Percentiles rank a stretch among this genome's conserved stretches.
Conservation (phyloP, 2,888 invertebrate genomes). For the Andrena minutula region DNA sequence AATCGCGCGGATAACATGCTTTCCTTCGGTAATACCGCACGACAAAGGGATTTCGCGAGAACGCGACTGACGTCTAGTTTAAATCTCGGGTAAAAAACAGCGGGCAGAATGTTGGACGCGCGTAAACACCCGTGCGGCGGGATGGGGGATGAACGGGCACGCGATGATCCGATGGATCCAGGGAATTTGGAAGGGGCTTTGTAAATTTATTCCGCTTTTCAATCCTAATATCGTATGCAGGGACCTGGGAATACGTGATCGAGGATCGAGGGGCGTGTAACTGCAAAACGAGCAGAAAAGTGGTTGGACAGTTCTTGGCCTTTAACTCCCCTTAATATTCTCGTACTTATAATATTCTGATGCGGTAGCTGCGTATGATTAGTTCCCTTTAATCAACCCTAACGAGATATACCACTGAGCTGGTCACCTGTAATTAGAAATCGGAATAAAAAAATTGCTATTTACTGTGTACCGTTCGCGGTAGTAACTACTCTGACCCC, state of each 20-base stretch:
- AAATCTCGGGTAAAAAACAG: conserved; percentile 39
- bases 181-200: conserved; percentile 15
- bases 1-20: conserved; percentile 63
- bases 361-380: too few relatives aligned
- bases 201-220: background rate
- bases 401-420: conserved; percentile 1
- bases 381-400: background rate
- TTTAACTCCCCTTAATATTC: too few relatives aligned
- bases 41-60: conserved; percentile 60
- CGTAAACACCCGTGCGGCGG: conserved; percentile 41
- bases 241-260: background rate
- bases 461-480: conserved; percentile 20
- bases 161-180: conserved; percentile 37
- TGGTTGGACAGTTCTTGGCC: background rate
- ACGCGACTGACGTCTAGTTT: conserved; percentile 57
- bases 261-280: background rate
- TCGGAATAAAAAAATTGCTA: conserved; percentile 28
- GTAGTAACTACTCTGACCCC: conserved; percentile 54
- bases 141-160: background rate
- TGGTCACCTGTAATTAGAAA: conserved; percentile 14
- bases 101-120: conserved; percentile 29
- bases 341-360: too few relatives aligned
- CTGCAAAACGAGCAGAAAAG: background rate
- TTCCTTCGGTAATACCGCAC: conserved; percentile 59
- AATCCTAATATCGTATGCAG: background rate